phyloP scores from a whole-genome alignment of 2,797 vertebrate species.

The Rousettus madagascariensis region DNA sequence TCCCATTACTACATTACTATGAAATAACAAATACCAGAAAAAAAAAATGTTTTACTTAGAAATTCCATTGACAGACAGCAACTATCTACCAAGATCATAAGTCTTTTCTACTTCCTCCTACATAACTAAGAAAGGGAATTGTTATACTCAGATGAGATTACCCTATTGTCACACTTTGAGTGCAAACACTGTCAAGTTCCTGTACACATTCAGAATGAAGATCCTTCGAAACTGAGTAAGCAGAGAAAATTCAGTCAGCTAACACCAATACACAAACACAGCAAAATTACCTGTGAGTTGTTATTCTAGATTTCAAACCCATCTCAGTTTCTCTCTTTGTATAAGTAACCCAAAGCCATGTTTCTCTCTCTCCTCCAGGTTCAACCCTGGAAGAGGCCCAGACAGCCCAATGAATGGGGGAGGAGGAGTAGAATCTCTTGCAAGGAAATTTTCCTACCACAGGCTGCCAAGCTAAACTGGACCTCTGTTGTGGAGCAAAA shows the following conservation, averaged over 20 bases:
- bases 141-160: neutral
- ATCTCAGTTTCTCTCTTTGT: neutral
- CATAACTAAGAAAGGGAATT: neutral
- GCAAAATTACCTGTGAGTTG: neutral
- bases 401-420: neutral
- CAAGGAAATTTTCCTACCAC: neutral
- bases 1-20: neutral
- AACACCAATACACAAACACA: neutral
- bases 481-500: neutral
- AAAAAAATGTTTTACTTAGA: neutral
- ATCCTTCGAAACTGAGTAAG: neutral
- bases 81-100: neutral
- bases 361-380: neutral
- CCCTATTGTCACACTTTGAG: neutral
- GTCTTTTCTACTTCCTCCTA: neutral
- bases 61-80: neutral
- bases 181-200: neutral
- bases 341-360: neutral
- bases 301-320: neutral
- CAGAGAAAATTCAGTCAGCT: neutral
- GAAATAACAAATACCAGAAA: neutral
- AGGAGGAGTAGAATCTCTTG: neutral
- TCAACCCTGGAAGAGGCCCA: neutral
- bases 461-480: neutral
- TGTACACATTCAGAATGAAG: neutral